phyloP scores from a whole-genome alignment of 1,140 invertebrate species.

The Neotoxoptera formosana region DNA sequence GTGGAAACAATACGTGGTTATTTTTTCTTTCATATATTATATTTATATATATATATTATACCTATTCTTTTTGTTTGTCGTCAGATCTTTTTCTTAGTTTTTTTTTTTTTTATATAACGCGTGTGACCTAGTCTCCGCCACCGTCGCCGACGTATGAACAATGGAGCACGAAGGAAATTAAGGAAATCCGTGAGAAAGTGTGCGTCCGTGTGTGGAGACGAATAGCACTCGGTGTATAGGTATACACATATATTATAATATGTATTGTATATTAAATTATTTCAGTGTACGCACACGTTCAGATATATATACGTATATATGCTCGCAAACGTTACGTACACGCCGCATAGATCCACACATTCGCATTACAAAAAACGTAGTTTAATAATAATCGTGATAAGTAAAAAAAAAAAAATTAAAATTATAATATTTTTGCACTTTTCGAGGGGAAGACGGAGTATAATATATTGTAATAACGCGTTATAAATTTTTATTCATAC shows the following conservation, averaged over 20 bases:
- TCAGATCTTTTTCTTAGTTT: not conserved
- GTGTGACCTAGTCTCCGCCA: slow-evolving; percentile 8
- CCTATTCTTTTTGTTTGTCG: not conserved
- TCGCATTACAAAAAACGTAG: not conserved
- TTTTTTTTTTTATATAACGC: not conserved
- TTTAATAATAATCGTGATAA: not conserved
- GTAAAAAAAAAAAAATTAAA: not conserved
- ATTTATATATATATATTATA: not conserved
- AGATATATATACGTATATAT: not conserved
- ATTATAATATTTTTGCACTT: not conserved
- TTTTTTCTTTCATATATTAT: not conserved
- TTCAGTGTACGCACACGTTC: not conserved
- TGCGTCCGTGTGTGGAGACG: slow-evolving; percentile 1
- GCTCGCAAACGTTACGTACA: not conserved
- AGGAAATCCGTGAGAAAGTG: slow-evolving; percentile 36
- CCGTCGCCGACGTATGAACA: not conserved
- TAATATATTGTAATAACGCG: not conserved
- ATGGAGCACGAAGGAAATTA: slow-evolving; percentile 4
- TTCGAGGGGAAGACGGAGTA: not conserved
- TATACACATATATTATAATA: no score
- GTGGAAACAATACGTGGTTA: not conserved
- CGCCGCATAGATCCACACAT: not conserved
- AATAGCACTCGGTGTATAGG: not conserved
- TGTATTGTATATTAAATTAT: not conserved
- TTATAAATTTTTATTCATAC: not conserved